Conservation (phyloP, 2,797 vertebrate species). For the Syngnathus acus region DNA sequence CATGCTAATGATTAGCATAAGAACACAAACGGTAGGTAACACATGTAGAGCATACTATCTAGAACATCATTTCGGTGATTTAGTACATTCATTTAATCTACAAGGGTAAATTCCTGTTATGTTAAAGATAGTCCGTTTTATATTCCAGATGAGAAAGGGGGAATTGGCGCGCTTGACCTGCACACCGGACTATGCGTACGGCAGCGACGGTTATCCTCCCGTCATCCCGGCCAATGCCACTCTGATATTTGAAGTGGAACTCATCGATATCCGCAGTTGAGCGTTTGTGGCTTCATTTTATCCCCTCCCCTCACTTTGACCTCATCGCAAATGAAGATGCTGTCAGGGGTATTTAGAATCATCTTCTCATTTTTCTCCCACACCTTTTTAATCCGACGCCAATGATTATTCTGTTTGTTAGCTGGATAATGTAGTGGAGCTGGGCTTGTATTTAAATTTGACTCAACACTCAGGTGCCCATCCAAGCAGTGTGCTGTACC, state of each 20-base stretch:
- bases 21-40: too few relatives aligned
- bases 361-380: too few relatives aligned
- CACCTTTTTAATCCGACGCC: not conserved
- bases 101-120: not conserved
- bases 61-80: too few relatives aligned
- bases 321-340: conserved; percentile 13
- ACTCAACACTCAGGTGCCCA: not conserved
- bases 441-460: conserved; percentile 10
- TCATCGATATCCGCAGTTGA: conserved; percentile 40
- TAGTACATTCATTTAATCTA: not conserved
- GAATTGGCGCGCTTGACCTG: conserved; percentile 80
- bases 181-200: conserved; percentile 83
- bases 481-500: not conserved
- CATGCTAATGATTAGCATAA: too few relatives aligned
- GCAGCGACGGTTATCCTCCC: conserved; percentile 73
- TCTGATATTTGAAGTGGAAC: conserved; percentile 86
- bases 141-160: conserved; percentile 78
- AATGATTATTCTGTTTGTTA: conserved; percentile 1
- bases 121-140: not conserved
- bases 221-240: conserved; percentile 79
- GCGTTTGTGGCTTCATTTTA: conserved; percentile 22
- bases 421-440: not conserved
- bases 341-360: conserved; percentile 25
- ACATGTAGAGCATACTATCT: too few relatives aligned
- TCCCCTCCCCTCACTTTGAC: not conserved